A percentile compares a stretch with the other conserved stretches of the same genome.
Conservation (phyloP, 2,888 invertebrate species). For the Choreutis nemorana region DNA sequence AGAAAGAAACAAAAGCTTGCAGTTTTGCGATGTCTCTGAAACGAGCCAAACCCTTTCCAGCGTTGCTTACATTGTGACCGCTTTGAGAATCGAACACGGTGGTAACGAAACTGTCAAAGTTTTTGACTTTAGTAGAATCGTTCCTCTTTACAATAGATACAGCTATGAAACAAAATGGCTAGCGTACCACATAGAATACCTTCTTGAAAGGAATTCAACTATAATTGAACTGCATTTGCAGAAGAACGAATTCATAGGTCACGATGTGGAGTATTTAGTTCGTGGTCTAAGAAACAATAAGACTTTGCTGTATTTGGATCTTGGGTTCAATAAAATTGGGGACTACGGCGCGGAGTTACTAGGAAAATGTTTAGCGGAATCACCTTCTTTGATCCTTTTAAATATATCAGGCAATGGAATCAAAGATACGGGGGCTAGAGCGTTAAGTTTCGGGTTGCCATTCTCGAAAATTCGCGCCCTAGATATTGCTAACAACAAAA, state of each 20-base stretch:
- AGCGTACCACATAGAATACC: slow-evolving; percentile 53
- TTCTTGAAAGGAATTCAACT: slow-evolving; percentile 37
- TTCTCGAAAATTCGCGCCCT: slow-evolving; percentile 64
- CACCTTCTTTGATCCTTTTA: slow-evolving; percentile 54
- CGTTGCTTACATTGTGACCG: slow-evolving; percentile 57
- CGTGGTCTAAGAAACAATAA: slow-evolving; percentile 57
- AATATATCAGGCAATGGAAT: slow-evolving; percentile 67
- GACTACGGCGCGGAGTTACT: slow-evolving; percentile 65
- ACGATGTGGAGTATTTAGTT: slow-evolving; percentile 65
- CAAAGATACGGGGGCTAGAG: slow-evolving; percentile 63
- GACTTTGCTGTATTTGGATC: slow-evolving; percentile 63
- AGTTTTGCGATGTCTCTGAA: slow-evolving; percentile 64
- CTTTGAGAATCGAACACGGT: slow-evolving; percentile 43
- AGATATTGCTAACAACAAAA: slow-evolving; percentile 64
- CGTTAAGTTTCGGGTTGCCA: slow-evolving; percentile 61
- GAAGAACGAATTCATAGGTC: slow-evolving; percentile 67
- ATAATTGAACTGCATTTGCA: slow-evolving; percentile 66
- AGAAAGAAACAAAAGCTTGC: slow-evolving; percentile 41
- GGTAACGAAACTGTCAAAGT: slow-evolving; percentile 35
- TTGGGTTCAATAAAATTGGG: slow-evolving; percentile 68
- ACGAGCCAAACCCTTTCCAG: slow-evolving; percentile 64
- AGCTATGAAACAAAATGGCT: slow-evolving; percentile 52
- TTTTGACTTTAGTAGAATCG: slow-evolving; percentile 41
- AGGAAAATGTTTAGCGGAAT: slow-evolving; percentile 55
- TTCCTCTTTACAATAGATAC: slow-evolving; percentile 41